Evolutionary conservation across 2,113 vertebrate genomes (phyloP).

Genomic region (Engystomops pustulosus): DNA sequence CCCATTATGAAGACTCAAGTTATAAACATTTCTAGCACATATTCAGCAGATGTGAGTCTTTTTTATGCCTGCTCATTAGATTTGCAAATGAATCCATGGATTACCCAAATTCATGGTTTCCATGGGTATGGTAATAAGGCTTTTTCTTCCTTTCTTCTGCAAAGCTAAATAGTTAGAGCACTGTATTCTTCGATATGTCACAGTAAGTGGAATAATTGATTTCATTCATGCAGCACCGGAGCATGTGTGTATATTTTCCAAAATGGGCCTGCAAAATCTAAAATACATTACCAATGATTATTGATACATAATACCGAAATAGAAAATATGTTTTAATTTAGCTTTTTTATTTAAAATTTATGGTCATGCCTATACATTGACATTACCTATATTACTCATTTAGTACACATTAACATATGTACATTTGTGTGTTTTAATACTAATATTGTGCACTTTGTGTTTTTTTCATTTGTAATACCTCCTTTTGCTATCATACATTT

Average conservation of each 20-base stretch:
- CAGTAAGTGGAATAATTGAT: conserved; percentile 46
- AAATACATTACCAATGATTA: neutral
- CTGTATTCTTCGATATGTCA: conserved; percentile 31
- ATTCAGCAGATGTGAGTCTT: conserved; percentile 56
- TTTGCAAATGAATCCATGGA: conserved; percentile 57
- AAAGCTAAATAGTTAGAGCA: conserved; percentile 49
- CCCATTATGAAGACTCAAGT: conserved; percentile 42
- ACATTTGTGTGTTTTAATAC: too few species aligned
- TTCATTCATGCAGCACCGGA: conserved; percentile 25
- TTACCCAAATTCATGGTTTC: conserved; percentile 56
- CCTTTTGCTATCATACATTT: too few species aligned
- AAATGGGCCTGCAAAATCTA: neutral
- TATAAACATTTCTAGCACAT: conserved; percentile 53
- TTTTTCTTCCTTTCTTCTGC: conserved; percentile 43
- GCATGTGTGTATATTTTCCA: conserved; percentile 10
- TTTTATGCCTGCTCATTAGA: conserved; percentile 47
- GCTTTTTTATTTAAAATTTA: neutral
- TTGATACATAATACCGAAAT: neutral
- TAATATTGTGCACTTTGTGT: too few species aligned
- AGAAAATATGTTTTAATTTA: neutral
- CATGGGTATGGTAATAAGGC: conserved; percentile 52
- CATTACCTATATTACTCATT: neutral
- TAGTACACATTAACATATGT: neutral
- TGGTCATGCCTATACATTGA: neutral
- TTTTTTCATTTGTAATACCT: too few species aligned